These are phyloP conservation scores for Cariama cristata DNA, from an alignment of 2,113 vertebrate species.

Conservation along the genomic window DNA sequence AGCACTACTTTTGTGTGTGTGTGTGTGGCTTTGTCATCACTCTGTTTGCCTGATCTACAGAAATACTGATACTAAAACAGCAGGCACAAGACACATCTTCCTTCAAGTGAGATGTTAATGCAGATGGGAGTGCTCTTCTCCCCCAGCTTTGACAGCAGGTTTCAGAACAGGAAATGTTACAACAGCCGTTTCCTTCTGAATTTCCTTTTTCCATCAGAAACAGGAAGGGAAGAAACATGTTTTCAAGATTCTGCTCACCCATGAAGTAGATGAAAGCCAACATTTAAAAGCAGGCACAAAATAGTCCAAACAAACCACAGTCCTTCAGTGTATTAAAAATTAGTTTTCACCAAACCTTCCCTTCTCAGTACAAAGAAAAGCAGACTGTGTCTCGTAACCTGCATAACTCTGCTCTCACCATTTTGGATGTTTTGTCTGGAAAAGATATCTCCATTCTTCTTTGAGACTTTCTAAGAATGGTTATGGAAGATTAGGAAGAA, in stretches of 20 bases:
- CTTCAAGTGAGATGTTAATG: background rate
- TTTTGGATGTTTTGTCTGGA: background rate
- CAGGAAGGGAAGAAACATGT: background rate
- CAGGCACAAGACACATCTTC: background rate
- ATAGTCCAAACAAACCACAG: background rate
- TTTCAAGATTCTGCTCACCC: background rate
- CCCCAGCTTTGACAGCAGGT: background rate
- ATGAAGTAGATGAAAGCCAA: background rate
- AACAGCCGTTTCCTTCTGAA: background rate
- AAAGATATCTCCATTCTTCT: constrained; percentile 14
- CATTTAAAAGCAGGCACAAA: background rate
- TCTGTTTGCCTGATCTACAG: background rate
- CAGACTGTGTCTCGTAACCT: constrained; percentile 9
- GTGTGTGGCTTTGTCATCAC: background rate
- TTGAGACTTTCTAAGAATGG: constrained; percentile 1
- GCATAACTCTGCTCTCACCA: background rate
- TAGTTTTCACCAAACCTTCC: background rate
- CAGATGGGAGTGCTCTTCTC: background rate
- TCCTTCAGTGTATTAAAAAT: background rate
- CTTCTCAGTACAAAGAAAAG: background rate
- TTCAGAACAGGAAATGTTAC: background rate
- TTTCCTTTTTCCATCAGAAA: background rate
- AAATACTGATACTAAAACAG: background rate
- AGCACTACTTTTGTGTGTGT: accelerated
- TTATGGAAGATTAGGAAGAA: constrained; percentile 14